Conservation (phyloP, 1,140 invertebrate species). For the Cherax quadricarinatus region DNA sequence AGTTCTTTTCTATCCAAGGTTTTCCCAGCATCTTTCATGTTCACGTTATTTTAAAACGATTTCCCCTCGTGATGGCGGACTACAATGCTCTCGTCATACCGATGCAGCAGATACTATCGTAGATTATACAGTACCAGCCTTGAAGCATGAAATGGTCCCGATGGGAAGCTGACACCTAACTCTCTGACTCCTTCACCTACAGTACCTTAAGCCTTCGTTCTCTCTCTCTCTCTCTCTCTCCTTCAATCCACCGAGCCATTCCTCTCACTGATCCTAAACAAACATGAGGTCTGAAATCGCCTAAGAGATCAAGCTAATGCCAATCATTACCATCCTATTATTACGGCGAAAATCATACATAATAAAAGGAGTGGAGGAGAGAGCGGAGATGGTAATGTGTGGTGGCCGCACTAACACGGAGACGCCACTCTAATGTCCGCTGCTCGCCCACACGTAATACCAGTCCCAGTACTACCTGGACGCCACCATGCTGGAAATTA, state of each 20-base stretch:
- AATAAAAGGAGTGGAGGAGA: slow-evolving; percentile 3
- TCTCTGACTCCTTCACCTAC: not conserved
- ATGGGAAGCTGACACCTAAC: not conserved
- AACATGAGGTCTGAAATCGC: slow-evolving; percentile 34
- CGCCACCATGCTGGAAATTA: slow-evolving; percentile 1
- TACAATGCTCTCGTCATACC: not conserved
- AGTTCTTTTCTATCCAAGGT: not conserved
- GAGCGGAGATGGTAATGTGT: slow-evolving; percentile 19
- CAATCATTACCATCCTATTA: slow-evolving; percentile 37
- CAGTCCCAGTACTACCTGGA: not conserved
- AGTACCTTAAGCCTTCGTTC: not conserved
- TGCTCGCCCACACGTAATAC: not conserved
- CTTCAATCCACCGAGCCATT: not conserved
- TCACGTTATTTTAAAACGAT: not conserved
- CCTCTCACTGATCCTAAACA: slow-evolving; percentile 34
- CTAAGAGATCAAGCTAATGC: slow-evolving; percentile 19
- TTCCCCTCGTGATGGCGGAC: not conserved
- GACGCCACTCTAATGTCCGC: not conserved
- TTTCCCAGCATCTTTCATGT: not conserved
- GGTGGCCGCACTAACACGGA: slow-evolving; percentile 10
- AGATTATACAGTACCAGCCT: not conserved
- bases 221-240: not conserved
- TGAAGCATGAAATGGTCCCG: slow-evolving; percentile 5
- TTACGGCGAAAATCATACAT: slow-evolving; percentile 35
- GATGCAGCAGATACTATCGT: not conserved